Conservation (phyloP, 1,140 invertebrate species). For the Gyrodactylus salaris region DNA sequence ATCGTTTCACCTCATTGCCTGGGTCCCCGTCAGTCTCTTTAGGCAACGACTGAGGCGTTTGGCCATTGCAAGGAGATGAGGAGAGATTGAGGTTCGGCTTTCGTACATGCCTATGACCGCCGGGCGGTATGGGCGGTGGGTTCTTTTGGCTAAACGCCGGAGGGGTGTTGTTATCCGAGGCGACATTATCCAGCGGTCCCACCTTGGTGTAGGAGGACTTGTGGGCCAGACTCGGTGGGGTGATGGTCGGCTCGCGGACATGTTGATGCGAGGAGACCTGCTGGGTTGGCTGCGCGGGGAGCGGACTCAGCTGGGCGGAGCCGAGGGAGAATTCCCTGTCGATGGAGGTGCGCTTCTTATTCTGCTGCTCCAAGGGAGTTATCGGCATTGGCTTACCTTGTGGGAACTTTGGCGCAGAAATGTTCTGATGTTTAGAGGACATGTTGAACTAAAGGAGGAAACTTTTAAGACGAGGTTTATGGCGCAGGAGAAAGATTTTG, state of each 20-base stretch:
- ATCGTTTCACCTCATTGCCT: too few species aligned
- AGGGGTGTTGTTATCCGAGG: background rate
- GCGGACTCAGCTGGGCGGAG: background rate
- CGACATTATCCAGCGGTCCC: background rate
- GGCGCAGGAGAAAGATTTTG: too few species aligned
- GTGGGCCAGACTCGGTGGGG: background rate
- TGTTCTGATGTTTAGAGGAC: background rate
- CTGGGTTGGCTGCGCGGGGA: background rate
- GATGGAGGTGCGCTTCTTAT: background rate
- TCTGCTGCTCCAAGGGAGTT: background rate
- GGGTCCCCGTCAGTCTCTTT: too few species aligned
- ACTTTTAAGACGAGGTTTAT: too few species aligned
- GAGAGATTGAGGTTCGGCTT: too few species aligned
- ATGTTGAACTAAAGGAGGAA: background rate
- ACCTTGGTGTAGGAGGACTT: background rate
- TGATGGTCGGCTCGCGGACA: background rate
- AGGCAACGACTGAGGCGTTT: too few species aligned
- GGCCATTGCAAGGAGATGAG: too few species aligned
- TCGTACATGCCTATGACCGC: too few species aligned
- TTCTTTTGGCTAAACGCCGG: too few species aligned
- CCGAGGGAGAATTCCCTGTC: background rate
- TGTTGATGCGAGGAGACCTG: background rate
- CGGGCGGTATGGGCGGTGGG: background rate
- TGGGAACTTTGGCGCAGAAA: background rate
- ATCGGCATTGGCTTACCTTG: background rate